phyloP scores from a whole-genome alignment of 2,888 invertebrate species.

The Calliscelio sp. region DNA sequence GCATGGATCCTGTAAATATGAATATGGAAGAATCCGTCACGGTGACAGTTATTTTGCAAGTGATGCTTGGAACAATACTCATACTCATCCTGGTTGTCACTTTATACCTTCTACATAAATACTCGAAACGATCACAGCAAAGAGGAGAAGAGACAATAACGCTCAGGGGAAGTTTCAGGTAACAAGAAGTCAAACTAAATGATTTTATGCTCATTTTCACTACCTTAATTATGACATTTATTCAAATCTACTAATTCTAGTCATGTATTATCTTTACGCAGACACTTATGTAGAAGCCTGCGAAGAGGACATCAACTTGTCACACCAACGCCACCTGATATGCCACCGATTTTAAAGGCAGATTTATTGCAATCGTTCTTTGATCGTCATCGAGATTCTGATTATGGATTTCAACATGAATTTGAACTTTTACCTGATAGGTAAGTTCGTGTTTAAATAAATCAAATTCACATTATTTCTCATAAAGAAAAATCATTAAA shows the following conservation, averaged over 20 bases:
- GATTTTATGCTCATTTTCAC: neutral
- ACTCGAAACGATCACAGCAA: slow-evolving; percentile 89
- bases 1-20: slow-evolving; percentile 86
- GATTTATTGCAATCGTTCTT: slow-evolving; percentile 92
- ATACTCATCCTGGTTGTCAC: slow-evolving; percentile 88
- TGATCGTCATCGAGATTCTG: slow-evolving; percentile 94
- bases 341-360: slow-evolving; percentile 92
- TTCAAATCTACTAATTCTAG: slow-evolving; percentile 63
- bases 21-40: slow-evolving; percentile 85
- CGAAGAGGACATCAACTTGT: slow-evolving; percentile 89
- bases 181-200: slow-evolving; percentile 65
- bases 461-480: neutral
- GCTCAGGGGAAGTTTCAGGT: slow-evolving; percentile 89
- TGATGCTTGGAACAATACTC: slow-evolving; percentile 89
- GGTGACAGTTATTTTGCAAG: slow-evolving; percentile 90
- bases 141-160: slow-evolving; percentile 90
- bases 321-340: slow-evolving; percentile 91
- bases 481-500: no score
- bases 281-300: slow-evolving; percentile 89
- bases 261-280: slow-evolving; percentile 77
- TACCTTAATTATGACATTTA: neutral
- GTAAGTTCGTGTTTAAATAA: slow-evolving; percentile 13
- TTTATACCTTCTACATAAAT: slow-evolving; percentile 89
- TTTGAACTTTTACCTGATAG: slow-evolving; percentile 95
- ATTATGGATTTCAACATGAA: slow-evolving; percentile 96